These are phyloP conservation scores for Dipodomys merriami DNA, from an alignment of 2,113 vertebrate species.

Conservation along the genomic window DNA sequence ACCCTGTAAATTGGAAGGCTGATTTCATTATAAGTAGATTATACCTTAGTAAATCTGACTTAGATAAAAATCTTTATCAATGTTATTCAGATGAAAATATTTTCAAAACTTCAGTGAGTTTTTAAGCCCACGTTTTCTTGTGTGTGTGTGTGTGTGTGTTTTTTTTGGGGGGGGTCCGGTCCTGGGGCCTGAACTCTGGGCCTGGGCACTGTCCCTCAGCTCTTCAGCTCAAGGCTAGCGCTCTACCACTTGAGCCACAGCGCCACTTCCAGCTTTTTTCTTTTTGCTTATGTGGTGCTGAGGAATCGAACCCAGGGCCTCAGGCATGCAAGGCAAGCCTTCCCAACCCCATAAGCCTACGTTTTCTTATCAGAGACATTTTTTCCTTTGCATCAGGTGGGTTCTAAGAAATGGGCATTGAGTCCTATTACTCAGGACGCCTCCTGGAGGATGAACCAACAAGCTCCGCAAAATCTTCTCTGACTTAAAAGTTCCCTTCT, in stretches of 20 bases:
- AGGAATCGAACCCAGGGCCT: too few species aligned
- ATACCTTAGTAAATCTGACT: not conserved
- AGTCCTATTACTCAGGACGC: not conserved
- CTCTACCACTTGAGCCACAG: too few species aligned
- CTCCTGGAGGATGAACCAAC: not conserved
- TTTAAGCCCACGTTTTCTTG: not conserved
- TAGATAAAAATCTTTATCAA: not conserved
- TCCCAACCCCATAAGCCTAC: too few species aligned
- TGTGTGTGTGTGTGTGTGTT: too few species aligned
- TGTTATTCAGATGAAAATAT: not conserved
- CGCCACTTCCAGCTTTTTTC: too few species aligned
- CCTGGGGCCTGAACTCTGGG: too few species aligned
- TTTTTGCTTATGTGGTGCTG: too few species aligned
- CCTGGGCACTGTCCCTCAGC: too few species aligned
- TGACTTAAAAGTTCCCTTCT: conserved; percentile 22
- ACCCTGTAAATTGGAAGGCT: not conserved
- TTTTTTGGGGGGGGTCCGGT: too few species aligned
- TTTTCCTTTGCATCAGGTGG: not conserved
- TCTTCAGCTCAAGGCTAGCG: too few species aligned
- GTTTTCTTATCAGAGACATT: not conserved
- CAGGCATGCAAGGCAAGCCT: too few species aligned
- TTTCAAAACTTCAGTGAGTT: conserved; percentile 39
- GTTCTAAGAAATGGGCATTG: not conserved
- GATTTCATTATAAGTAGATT: not conserved
- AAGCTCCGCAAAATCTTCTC: not conserved